Conservation (phyloP, 2,888 invertebrate genomes). For the Dexiosoma caninum region DNA sequence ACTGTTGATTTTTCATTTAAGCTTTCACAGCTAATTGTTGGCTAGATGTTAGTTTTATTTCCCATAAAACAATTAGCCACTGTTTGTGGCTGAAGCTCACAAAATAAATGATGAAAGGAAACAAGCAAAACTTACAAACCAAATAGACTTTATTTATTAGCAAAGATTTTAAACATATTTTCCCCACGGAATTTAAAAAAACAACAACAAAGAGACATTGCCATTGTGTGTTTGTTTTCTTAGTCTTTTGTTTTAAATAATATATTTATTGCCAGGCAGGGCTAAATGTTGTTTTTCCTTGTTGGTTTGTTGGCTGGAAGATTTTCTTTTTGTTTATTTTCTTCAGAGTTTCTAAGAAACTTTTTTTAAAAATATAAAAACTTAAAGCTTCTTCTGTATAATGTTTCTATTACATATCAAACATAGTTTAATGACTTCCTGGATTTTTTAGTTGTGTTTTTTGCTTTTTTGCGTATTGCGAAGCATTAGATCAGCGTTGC, state of each 20-base stretch:
- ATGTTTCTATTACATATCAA: conserved; percentile 40
- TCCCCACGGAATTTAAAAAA: conserved; percentile 25
- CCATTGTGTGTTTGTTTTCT: conserved; percentile 18
- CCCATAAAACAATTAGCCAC: conserved; percentile 60
- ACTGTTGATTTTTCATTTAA: conserved; percentile 23
- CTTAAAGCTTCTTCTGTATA: neutral
- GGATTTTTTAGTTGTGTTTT: neutral
- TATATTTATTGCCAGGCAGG: conserved; percentile 8
- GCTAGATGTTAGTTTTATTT: conserved; percentile 30
- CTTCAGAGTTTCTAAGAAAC: conserved; percentile 23
- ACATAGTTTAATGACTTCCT: conserved; percentile 41
- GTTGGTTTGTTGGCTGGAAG: neutral
- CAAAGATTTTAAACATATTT: conserved; percentile 43
- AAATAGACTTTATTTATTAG: conserved; percentile 42
- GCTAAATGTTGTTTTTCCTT: neutral
- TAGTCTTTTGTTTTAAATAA: conserved; percentile 47
- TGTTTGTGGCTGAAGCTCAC: conserved; percentile 22
- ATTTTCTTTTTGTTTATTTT: neutral
- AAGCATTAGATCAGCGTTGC: neutral
- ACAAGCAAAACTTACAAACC: neutral
- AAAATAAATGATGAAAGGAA: neutral
- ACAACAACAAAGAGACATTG: conserved; percentile 6
- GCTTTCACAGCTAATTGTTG: conserved; percentile 45
- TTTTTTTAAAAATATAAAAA: neutral
- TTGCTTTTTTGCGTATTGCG: neutral